A percentile compares a stretch with the other conserved stretches of the same genome.
Evolutionary conservation across 2,888 invertebrate species (phyloP).

Genomic region (Neocrepidodera transversa): DNA sequence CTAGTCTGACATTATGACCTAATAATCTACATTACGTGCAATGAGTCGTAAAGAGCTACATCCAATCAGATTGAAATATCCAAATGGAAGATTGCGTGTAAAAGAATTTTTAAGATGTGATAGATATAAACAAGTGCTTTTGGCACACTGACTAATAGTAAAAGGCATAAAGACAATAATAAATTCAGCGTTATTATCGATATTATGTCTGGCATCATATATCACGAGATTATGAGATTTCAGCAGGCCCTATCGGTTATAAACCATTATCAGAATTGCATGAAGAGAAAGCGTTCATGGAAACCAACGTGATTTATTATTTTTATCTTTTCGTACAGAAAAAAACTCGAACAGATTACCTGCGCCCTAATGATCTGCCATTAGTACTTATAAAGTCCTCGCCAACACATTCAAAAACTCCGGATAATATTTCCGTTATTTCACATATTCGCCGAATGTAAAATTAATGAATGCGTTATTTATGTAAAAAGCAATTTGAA

Average conservation of each 20-base stretch:
- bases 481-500: conserved; percentile 23
- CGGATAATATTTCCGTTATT: conserved; percentile 43
- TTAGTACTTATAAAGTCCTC: conserved; percentile 52
- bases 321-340: conserved; percentile 58
- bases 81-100: no score
- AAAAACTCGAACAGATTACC: conserved; percentile 59
- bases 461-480: conserved; percentile 39
- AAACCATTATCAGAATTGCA: conserved; percentile 51
- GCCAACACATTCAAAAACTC: conserved; percentile 49
- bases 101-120: no score
- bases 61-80: no score
- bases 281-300: conserved; percentile 52
- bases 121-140: no score
- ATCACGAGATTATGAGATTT: conserved; percentile 32
- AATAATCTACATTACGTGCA: no score
- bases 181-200: conserved; percentile 28
- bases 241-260: conserved; percentile 46
- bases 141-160: conserved; percentile 9
- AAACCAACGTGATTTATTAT: conserved; percentile 59
- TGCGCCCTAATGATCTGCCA: conserved; percentile 61
- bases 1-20: no score
- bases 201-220: conserved; percentile 30
- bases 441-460: conserved; percentile 41
- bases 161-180: conserved; percentile 26
- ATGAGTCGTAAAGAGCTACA: no score